Conservation (phyloP, 2,797 vertebrate species). For the Dromococcyx pavoninus region DNA sequence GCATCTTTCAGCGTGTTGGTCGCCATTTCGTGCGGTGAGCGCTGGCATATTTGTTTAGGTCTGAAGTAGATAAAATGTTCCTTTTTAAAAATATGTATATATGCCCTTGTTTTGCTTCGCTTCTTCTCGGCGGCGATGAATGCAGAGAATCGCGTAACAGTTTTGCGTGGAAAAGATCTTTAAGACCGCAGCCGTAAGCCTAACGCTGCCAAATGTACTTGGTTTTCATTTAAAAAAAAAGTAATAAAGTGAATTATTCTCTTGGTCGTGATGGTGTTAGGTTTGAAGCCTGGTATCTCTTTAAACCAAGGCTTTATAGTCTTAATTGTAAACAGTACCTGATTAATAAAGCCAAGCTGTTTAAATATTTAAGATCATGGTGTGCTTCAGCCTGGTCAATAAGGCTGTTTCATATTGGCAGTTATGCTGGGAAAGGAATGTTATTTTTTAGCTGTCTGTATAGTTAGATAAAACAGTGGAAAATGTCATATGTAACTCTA, state of each 20-base stretch:
- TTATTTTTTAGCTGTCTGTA: background rate
- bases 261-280: background rate
- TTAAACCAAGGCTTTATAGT: background rate
- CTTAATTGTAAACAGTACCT: background rate
- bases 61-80: background rate
- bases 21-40: too few relatives aligned
- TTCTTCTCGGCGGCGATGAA: background rate
- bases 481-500: background rate
- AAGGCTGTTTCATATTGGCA: background rate
- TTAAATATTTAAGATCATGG: slow-evolving; percentile 21
- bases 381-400: background rate
- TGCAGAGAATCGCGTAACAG: background rate
- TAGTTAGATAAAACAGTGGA: background rate
- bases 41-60: background rate
- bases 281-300: slow-evolving; percentile 8
- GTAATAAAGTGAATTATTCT: too few relatives aligned
- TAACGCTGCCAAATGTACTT: background rate
- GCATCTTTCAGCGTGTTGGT: background rate
- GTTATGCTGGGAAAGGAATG: background rate
- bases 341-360: slow-evolving; percentile 31
- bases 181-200: too few relatives aligned
- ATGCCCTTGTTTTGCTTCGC: background rate
- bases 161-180: too few relatives aligned
- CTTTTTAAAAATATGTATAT: too few relatives aligned
- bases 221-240: background rate